A percentile compares a stretch with the other conserved stretches of the same genome.
phyloP scores from a whole-genome alignment of 2,888 invertebrate genomes.

The Mythimna impura region DNA sequence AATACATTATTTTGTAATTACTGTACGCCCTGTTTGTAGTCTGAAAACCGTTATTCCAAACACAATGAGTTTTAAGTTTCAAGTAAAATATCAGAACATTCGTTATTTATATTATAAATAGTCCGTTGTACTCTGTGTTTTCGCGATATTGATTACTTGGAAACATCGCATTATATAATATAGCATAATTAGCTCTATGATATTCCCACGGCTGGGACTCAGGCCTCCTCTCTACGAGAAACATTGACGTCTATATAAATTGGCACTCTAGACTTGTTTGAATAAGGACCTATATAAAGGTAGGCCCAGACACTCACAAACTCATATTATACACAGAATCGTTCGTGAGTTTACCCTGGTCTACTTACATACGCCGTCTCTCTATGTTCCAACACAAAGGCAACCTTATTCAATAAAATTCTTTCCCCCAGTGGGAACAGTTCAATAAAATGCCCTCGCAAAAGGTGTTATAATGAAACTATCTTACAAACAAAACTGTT shows the following conservation, averaged over 20 bases:
- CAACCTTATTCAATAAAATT: conserved; percentile 66
- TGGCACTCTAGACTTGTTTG: neutral
- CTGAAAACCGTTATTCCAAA: conserved; percentile 16
- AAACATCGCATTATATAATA: neutral
- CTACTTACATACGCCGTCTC: conserved; percentile 45
- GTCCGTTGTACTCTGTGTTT: neutral
- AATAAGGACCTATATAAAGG: conserved; percentile 18
- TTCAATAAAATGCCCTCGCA: conserved; percentile 64
- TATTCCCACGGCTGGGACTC: too few relatives aligned
- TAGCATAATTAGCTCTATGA: too few relatives aligned
- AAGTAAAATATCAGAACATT: conserved; percentile 5
- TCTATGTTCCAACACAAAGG: conserved; percentile 57
- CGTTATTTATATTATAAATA: conserved; percentile 1
- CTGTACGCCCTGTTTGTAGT: conserved; percentile 19
- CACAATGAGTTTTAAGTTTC: conserved; percentile 19
- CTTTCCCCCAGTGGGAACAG: conserved; percentile 59
- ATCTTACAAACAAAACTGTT: conserved; percentile 63
- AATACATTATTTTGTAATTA: conserved; percentile 36
- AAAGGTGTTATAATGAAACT: conserved; percentile 67
- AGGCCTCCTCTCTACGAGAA: neutral
- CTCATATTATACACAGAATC: conserved; percentile 42
- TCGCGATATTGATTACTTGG: neutral
- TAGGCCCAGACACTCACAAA: conserved; percentile 19
- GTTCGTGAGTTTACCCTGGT: conserved; percentile 48
- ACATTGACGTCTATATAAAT: conserved; percentile 1